Evolutionary conservation across 2,888 invertebrate genomes (phyloP).

Genomic region (Acanthosoma haemorrhoidale): DNA sequence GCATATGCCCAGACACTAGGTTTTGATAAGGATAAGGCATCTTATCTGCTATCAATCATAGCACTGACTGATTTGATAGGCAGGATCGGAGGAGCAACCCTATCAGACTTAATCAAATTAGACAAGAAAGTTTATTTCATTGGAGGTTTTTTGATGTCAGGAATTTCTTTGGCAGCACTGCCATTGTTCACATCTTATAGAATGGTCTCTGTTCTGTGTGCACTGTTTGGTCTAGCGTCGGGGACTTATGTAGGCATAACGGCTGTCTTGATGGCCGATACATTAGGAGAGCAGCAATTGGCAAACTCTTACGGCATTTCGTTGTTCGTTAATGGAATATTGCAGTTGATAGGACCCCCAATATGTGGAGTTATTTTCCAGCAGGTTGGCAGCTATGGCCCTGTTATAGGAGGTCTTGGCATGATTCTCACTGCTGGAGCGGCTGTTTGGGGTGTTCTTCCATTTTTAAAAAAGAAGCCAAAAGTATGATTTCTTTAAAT

Average conservation of each 20-base stretch:
- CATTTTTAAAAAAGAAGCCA: slow-evolving; percentile 48
- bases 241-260: slow-evolving; percentile 82
- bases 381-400: slow-evolving; percentile 58
- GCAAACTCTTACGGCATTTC: slow-evolving; percentile 83
- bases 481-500: neutral
- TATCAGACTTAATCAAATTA: slow-evolving; percentile 69
- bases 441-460: slow-evolving; percentile 68
- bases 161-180: slow-evolving; percentile 64
- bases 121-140: slow-evolving; percentile 80
- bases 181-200: slow-evolving; percentile 60
- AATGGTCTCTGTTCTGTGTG: slow-evolving; percentile 63
- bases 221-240: slow-evolving; percentile 73
- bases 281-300: slow-evolving; percentile 75
- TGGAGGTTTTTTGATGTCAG: slow-evolving; percentile 70
- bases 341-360: slow-evolving; percentile 76
- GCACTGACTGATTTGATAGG: slow-evolving; percentile 76
- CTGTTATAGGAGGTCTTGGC: slow-evolving; percentile 69
- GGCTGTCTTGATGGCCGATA: slow-evolving; percentile 81
- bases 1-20: slow-evolving; percentile 66
- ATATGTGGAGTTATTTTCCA: slow-evolving; percentile 71
- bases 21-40: slow-evolving; percentile 65
- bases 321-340: slow-evolving; percentile 73
- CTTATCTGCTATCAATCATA: slow-evolving; percentile 71
- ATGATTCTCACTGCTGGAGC: slow-evolving; percentile 66
- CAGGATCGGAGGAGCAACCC: slow-evolving; percentile 75